Evolutionary conservation across 2,797 vertebrate genomes (phyloP).

Genomic region (Holocentrus rufus): DNA sequence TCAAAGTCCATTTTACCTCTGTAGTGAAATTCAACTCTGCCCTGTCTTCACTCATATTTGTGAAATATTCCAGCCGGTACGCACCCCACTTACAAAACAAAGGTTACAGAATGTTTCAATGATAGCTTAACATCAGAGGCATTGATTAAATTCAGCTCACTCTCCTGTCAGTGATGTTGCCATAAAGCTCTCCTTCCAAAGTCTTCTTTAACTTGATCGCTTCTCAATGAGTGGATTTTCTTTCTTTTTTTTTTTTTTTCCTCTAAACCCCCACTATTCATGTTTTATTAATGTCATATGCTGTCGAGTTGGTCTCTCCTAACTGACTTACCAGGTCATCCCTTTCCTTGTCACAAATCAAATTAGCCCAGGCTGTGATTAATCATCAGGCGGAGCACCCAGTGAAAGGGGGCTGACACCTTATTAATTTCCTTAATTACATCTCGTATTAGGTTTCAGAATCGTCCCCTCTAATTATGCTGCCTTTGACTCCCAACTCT

Average conservation of each 20-base stretch:
- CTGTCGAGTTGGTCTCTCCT: constrained; percentile 75
- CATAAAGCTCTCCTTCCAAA: constrained; percentile 49
- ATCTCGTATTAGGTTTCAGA: constrained; percentile 84
- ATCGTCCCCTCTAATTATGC: constrained; percentile 81
- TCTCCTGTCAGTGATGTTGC: constrained; percentile 40
- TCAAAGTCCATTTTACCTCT: constrained; percentile 17
- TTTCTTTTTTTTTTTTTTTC: no score
- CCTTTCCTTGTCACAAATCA: constrained; percentile 85
- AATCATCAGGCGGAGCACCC: constrained; percentile 79
- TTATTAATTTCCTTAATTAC: constrained; percentile 88
- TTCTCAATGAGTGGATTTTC: constrained; percentile 61
- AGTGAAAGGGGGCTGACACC: constrained; percentile 82
- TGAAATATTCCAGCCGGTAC: constrained; percentile 2
- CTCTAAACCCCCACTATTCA: constrained; percentile 65
- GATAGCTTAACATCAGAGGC: constrained; percentile 34
- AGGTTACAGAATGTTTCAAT: constrained; percentile 24
- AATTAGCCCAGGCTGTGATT: constrained; percentile 84
- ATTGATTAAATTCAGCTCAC: constrained; percentile 51
- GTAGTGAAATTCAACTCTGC: constrained; percentile 18
- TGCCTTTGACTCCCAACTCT: constrained; percentile 80
- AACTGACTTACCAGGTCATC: constrained; percentile 82
- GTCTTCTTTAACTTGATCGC: constrained; percentile 66
- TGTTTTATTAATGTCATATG: constrained; percentile 84
- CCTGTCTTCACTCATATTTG: not conserved
- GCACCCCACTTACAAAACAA: constrained; percentile 28